Evolutionary conservation across 2,113 vertebrate genomes (phyloP), one percentile per base, ranked within the genome.

Genomic region (Mesitornis unicolor): DNA sequence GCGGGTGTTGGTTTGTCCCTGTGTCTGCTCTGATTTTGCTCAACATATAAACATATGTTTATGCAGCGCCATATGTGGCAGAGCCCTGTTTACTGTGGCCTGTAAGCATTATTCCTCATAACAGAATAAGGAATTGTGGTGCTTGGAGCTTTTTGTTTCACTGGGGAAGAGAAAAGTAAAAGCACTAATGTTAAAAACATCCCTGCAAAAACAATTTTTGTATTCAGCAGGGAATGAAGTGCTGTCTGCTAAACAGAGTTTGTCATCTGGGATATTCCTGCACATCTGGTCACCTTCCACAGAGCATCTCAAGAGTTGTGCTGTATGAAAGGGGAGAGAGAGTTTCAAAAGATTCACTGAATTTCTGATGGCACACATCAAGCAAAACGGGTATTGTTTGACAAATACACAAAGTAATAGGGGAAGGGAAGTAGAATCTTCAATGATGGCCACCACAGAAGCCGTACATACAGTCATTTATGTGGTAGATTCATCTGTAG

Each of bases 21-120:
- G 13, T 11, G 43, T 56, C 80, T 87, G 36, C 77, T 87, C 47
- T 56, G 76, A n/a, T 61, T 93, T 77, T 2, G 5, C 68, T 40
- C 60, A n/a, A n/a, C n/a, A n/a, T n/a, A n/a, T n/a, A n/a, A n/a
- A n/a, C n/a, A 13, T 45, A 16, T 5, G 1, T 86, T 63, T 68
- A 42, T 21, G 36, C 29, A 45, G 63, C 0, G 0, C 47, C 1
- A 0, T 16, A 18, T 8, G 29, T 19, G 31, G 60, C 71, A 48
- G 12, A 93, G 43, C 45, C 35, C 19, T 65, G 2, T 38, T 77
- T 86, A 15, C 35, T 64, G n/a, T 60, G 79, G 64, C 47, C 63
- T 75, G 43, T 20, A 51, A 82, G 70, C 25, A 16, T 71, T 35
- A 68, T 10, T 89, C 31, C 77, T 87, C n/a, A 24, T 36, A 63